Evolutionary conservation across 2,888 invertebrate genomes (phyloP).

Genomic region (Lithophane ornitopus): DNA sequence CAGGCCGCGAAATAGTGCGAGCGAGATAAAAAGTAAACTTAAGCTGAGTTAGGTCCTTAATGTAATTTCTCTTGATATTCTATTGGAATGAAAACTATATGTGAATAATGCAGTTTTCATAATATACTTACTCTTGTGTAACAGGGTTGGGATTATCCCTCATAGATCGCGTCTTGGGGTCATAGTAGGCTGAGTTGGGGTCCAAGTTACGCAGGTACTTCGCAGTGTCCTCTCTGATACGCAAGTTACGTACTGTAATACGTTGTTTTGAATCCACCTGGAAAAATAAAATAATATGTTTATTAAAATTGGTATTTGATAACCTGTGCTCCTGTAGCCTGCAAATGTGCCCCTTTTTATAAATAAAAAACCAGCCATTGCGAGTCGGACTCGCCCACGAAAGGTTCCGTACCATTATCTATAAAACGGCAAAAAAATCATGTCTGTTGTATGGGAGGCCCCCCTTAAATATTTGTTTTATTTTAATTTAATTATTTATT

Average conservation of each 20-base stretch:
- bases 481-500: too few species aligned
- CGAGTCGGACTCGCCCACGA: too few species aligned
- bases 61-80: background rate
- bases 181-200: slow-evolving; percentile 99
- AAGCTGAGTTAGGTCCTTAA: background rate
- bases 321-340: background rate
- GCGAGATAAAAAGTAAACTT: too few species aligned
- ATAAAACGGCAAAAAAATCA: too few species aligned
- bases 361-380: too few species aligned
- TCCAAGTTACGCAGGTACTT: slow-evolving; percentile 99
- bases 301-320: background rate
- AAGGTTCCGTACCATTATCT: too few species aligned
- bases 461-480: too few species aligned
- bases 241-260: slow-evolving; percentile 99
- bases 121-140: slow-evolving; percentile 91
- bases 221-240: slow-evolving; percentile 99
- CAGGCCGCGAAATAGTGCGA: too few species aligned
- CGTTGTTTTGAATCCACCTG: slow-evolving; percentile 99
- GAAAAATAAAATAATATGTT: background rate
- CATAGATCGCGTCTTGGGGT: slow-evolving; percentile 99
- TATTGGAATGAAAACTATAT: background rate
- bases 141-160: slow-evolving; percentile 97
- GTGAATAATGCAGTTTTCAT: background rate
- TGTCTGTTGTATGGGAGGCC: too few species aligned
- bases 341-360: too few species aligned